Conservation (phyloP, 2,113 vertebrate species). For the Xiphophorus couchianus region DNA sequence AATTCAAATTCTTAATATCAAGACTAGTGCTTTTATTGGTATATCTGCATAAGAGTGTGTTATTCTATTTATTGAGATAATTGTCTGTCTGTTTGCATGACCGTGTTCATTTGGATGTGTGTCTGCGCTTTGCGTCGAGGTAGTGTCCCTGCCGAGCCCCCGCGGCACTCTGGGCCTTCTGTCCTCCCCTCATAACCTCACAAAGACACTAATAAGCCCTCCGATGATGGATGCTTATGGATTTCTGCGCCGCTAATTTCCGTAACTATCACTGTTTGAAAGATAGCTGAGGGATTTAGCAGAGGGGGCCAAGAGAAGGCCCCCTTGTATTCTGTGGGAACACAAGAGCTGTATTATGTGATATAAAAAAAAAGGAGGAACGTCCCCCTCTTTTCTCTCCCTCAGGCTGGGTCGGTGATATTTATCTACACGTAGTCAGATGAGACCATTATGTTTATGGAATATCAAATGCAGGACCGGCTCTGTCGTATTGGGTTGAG, state of each 20-base stretch:
- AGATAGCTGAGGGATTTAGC: constrained; percentile 91
- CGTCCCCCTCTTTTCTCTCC: constrained; percentile 72
- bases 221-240: constrained; percentile 92
- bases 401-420: constrained; percentile 67
- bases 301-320: constrained; percentile 76
- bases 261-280: constrained; percentile 98
- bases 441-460: constrained; percentile 79
- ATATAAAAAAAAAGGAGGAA: constrained; percentile 77
- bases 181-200: constrained; percentile 81
- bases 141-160: constrained; percentile 55
- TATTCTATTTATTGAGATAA: background rate
- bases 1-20: background rate
- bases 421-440: constrained; percentile 76
- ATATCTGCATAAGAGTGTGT: constrained; percentile 8
- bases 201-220: constrained; percentile 93
- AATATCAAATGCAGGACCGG: constrained; percentile 68
- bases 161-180: constrained; percentile 65
- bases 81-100: constrained; percentile 40
- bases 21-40: background rate
- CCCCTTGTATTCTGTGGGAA: constrained; percentile 82
- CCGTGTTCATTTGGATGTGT: constrained; percentile 47
- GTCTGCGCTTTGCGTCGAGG: constrained; percentile 43
- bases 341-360: constrained; percentile 94
- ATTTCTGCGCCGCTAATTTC: constrained; percentile 98
- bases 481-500: constrained; percentile 55